A percentile compares a stretch with the other conserved stretches of the same genome.
Evolutionary conservation across 2,797 vertebrate species (phyloP).

Genomic region (Eptatretus atami): DNA sequence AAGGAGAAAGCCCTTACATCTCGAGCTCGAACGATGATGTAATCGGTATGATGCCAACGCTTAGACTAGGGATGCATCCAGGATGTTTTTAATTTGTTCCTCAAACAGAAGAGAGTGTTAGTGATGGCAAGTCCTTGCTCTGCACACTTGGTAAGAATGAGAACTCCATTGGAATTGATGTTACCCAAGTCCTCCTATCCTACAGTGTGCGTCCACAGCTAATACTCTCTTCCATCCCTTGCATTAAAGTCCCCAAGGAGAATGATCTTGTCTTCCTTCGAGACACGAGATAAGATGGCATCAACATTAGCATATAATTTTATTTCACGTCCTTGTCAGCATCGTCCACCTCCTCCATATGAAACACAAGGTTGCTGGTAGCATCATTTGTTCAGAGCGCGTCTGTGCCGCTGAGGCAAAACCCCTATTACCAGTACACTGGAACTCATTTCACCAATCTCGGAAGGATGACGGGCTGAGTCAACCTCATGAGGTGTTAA

Average conservation of each 20-base stretch:
- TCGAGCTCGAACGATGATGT: not conserved
- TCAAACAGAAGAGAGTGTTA: not conserved
- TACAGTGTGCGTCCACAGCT: not conserved
- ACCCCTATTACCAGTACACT: too few relatives aligned
- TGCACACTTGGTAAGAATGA: not conserved
- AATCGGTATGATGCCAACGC: not conserved
- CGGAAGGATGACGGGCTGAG: too few relatives aligned
- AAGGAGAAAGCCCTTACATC: not conserved
- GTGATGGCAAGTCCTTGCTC: not conserved
- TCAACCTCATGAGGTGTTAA: too few relatives aligned
- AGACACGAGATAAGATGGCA: not conserved
- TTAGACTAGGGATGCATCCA: not conserved
- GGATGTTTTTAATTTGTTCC: not conserved
- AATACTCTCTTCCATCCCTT: not conserved
- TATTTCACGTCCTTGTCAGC: not conserved
- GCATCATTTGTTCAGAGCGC: too few relatives aligned
- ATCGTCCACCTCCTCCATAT: too few relatives aligned
- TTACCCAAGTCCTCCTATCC: not conserved
- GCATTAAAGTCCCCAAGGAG: not conserved
- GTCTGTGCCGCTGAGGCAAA: too few relatives aligned
- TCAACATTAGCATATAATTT: not conserved
- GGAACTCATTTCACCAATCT: too few relatives aligned
- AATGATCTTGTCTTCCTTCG: not conserved
- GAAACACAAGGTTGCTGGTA: too few relatives aligned
- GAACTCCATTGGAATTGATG: slow-evolving; percentile 3